A percentile compares a stretch with the other conserved stretches of the same genome.
These are phyloP conservation scores for Thaumetopoea pityocampa DNA, from an alignment of 1,140 invertebrate species.

Conservation along the genomic window DNA sequence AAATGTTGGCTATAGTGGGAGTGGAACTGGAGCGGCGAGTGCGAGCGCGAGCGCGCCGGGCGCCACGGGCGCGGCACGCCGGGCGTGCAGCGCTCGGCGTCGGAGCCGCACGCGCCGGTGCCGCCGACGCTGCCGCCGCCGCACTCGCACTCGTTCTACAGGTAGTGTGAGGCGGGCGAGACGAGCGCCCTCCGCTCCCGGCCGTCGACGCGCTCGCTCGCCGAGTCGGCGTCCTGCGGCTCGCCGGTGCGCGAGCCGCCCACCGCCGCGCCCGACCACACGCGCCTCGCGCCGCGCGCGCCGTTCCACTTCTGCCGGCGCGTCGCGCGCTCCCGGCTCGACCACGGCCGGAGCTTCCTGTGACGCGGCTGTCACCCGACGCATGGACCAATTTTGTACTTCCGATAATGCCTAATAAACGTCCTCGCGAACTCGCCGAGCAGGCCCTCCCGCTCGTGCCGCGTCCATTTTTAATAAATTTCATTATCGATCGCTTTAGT, in stretches of 20 bases:
- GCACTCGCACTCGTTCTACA: conserved; percentile 73
- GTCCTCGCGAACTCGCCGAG: conserved; percentile 48
- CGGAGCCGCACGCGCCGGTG: conserved; percentile 77
- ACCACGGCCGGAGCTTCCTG: conserved; percentile 59
- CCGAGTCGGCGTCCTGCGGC: conserved; percentile 62
- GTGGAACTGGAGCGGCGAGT: conserved; percentile 59
- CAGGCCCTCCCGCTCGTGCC: conserved; percentile 32
- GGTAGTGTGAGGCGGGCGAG: conserved; percentile 70
- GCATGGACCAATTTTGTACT: conserved; percentile 70
- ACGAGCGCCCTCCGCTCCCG: conserved; percentile 60
- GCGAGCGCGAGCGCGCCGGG: conserved; percentile 33
- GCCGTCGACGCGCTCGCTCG: conserved; percentile 64
- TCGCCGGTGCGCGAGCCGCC: conserved; percentile 36
- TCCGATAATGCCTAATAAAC: conserved; percentile 49
- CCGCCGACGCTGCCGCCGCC: conserved; percentile 66
- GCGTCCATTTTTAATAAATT: conserved; percentile 50
- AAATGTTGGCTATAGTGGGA: conserved; percentile 38
- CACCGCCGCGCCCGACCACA: conserved; percentile 24
- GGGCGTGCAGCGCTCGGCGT: conserved; percentile 78
- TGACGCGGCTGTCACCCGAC: conserved; percentile 48
- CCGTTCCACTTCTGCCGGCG: conserved; percentile 66
- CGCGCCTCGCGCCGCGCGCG: conserved; percentile 37
- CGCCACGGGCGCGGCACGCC: conserved; percentile 50
- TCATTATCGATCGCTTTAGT: conserved; percentile 26
- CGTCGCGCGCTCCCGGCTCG: conserved; percentile 44